Evolutionary conservation across 2,113 vertebrate genomes (phyloP).

Genomic region (Aramus guarauna): DNA sequence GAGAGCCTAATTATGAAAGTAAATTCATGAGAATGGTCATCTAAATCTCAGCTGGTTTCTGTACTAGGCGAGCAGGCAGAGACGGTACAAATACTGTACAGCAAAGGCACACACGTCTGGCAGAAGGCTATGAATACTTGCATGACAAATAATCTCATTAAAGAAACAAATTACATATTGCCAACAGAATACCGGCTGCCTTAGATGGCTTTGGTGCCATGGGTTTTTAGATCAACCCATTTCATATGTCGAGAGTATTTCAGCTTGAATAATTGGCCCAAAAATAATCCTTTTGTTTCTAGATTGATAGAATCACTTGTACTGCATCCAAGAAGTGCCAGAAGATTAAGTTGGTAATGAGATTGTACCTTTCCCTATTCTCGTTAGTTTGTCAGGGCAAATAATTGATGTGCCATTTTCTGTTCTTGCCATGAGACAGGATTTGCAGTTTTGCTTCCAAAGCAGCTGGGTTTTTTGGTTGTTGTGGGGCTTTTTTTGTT

Average conservation of each 20-base stretch:
- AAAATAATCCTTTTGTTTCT: slow-evolving; percentile 53
- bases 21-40: not conserved
- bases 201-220: not conserved
- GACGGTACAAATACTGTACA: not conserved
- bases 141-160: slow-evolving; percentile 43
- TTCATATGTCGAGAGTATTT: not conserved
- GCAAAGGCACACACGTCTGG: not conserved
- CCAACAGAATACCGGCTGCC: not conserved
- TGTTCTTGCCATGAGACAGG: not conserved
- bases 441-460: not conserved
- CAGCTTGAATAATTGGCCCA: slow-evolving; percentile 35
- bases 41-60: not conserved
- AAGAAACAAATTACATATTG: slow-evolving; percentile 27
- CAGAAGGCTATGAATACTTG: not conserved
- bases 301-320: slow-evolving; percentile 46
- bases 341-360: slow-evolving; percentile 64
- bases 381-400: slow-evolving; percentile 33
- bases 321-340: slow-evolving; percentile 24
- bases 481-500: not conserved
- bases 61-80: not conserved
- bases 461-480: not conserved
- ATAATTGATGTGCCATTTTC: slow-evolving; percentile 48
- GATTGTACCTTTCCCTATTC: slow-evolving; percentile 34
- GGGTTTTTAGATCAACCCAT: slow-evolving; percentile 7
- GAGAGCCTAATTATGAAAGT: not conserved